Percentiles rank a stretch among this genome's conserved stretches.
Evolutionary conservation across 2,113 vertebrate genomes (phyloP).

Genomic region (Narcine bancroftii): DNA sequence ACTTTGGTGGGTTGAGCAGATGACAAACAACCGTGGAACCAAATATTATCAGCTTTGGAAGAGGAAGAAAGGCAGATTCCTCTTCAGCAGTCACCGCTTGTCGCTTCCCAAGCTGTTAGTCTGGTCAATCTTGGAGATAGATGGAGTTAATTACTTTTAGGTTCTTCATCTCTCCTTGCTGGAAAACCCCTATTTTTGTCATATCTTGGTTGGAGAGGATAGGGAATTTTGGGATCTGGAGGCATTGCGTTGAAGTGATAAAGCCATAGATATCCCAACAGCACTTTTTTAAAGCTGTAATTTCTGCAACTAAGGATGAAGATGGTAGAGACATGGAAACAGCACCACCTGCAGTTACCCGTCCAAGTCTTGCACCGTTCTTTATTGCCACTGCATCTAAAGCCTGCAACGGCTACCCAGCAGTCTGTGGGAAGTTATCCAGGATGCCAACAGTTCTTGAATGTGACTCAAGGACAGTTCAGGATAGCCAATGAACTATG

Average conservation of each 20-base stretch:
- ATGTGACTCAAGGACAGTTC: too few relatives aligned
- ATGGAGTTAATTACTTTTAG: not conserved
- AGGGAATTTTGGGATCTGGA: not conserved
- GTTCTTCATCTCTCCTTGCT: not conserved
- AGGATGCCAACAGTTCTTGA: too few relatives aligned
- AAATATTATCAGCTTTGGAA: not conserved
- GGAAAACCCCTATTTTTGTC: not conserved
- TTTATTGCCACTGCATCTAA: too few relatives aligned
- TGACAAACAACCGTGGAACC: constrained; percentile 2
- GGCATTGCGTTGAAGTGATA: not conserved
- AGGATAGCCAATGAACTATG: too few relatives aligned
- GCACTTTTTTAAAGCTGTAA: too few relatives aligned
- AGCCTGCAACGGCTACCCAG: too few relatives aligned
- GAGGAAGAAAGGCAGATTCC: not conserved
- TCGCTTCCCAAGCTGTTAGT: not conserved
- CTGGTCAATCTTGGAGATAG: not conserved
- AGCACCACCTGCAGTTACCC: too few relatives aligned
- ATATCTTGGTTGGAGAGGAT: not conserved
- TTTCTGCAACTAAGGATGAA: too few relatives aligned
- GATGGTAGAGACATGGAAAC: too few relatives aligned
- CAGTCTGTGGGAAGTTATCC: too few relatives aligned
- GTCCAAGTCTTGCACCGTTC: too few relatives aligned
- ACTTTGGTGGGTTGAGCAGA: constrained; percentile 15
- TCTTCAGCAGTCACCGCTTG: not conserved
- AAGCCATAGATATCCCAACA: too few relatives aligned